Evolutionary conservation across 1,140 invertebrate species (phyloP).

Genomic region (Pogonomyrmex barbatus): DNA sequence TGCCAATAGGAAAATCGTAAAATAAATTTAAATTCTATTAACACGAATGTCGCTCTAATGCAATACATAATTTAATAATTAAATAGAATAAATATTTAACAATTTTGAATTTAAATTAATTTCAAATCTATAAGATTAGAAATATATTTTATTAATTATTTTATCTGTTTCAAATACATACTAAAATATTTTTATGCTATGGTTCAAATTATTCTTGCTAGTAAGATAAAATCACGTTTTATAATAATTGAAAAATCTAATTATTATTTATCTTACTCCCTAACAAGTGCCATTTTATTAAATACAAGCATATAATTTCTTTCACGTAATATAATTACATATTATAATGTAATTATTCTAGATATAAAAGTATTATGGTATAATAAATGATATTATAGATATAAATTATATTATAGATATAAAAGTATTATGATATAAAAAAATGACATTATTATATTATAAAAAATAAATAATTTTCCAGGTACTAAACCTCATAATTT

Average conservation of each 20-base stretch:
- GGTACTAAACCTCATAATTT: no score
- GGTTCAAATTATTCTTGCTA: not conserved
- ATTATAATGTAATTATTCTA: no score
- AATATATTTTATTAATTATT: not conserved
- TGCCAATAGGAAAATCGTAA: not conserved
- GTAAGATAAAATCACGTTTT: not conserved
- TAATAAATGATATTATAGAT: no score
- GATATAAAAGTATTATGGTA: no score
- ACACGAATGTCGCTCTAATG: not conserved
- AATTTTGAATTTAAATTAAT: not conserved
- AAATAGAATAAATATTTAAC: not conserved
- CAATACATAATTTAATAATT: not conserved
- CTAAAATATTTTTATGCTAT: not conserved
- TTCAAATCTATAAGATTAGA: not conserved
- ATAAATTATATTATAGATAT: no score
- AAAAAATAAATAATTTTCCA: no score
- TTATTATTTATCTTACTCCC: not conserved
- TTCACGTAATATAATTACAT: no score
- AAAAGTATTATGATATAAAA: not conserved
- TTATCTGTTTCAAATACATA: not conserved
- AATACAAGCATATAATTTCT: no score
- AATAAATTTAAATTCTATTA: slow-evolving; percentile 4
- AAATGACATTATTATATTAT: not conserved
- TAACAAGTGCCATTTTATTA: no score
- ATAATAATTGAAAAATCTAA: not conserved